phyloP scores from a whole-genome alignment of 2,797 vertebrate species.

The Emys orbicularis region DNA sequence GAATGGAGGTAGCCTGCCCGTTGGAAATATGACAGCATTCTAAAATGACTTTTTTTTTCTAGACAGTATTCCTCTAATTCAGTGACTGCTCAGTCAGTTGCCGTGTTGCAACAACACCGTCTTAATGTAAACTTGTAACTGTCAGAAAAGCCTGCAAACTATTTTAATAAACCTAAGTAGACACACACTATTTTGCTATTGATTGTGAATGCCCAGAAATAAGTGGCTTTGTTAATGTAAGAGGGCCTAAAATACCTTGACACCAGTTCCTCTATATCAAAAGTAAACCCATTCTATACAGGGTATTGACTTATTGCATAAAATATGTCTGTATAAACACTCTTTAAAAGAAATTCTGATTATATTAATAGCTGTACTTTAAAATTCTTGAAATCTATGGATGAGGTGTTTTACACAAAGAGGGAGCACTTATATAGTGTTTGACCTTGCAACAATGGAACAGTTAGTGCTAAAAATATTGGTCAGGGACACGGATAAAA shows the following conservation, averaged over 20 bases:
- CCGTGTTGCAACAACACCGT: background rate
- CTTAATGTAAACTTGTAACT: background rate
- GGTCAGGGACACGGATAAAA: conserved; percentile 24
- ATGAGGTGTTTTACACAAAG: background rate
- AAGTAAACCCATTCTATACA: background rate
- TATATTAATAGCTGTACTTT: background rate
- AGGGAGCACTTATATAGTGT: background rate
- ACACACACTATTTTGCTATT: background rate
- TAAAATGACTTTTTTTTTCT: background rate
- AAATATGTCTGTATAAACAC: background rate
- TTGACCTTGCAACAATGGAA: conserved; percentile 20
- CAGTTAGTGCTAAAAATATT: conserved; percentile 26
- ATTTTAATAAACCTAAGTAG: background rate
- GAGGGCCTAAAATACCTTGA: background rate
- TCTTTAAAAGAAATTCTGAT: background rate
- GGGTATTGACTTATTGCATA: background rate
- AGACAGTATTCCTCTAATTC: background rate
- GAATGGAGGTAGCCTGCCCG: background rate
- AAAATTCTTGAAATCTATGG: background rate
- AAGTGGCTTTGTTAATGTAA: background rate
- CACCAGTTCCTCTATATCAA: background rate
- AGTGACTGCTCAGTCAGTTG: background rate
- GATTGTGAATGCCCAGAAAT: background rate
- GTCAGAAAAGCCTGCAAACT: background rate
- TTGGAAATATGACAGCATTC: background rate